Base-by-base conservation (phyloP, 2,797 vertebrate species). In the Pteronotus mesoamericanus region DNA sequence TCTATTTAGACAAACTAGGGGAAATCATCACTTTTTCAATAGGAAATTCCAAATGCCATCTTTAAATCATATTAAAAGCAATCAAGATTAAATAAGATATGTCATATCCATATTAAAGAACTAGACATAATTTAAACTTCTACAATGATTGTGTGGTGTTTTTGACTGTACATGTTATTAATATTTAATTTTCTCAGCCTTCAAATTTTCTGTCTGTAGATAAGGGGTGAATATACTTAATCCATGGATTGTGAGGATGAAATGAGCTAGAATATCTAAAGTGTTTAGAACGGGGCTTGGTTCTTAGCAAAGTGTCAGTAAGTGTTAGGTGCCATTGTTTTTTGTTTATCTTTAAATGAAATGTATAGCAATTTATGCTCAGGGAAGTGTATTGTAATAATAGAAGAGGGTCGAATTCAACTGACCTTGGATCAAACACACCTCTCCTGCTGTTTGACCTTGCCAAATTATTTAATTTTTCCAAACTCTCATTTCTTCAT, bases 341-440 rank as follows among this genome's bases (percentile, higher is more conserved):
- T 24, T 29, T 93, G 9, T n/a, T 92, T 89, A 51, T 61, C 92
- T 94, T 89, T 29, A 79, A 95, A 34, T 88, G 59, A 92, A n/a
- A 66, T 72, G 88, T 42, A 74, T 10, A 74, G 61, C 9, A 85
- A 6, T 59, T 44, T 83, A 34, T 83, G 51, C 39, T 92, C 87
- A 32, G 71, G 66, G 29, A 85, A 77, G 51, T 61, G 18, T 80
- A 51, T 26, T 42, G 29, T 94, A 82, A 68, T 53, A 89, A 89
- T 44, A 71, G 55, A 90, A 64, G 15, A 72, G 24, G 24, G 44
- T 9, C 93, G 24, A 48, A 64, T 88, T 94, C 82, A 78, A 2
- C 66, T 24, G 74, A 44, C 11, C 51, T n/a, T 77, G 83, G 57
- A n/a, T 80, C 77, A 72, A 29, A 87, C 32, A 32, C 19, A n/a